These are phyloP conservation scores for Archegozetes longisetosus DNA, from an alignment of 1,140 invertebrate genomes.

Conservation along the genomic window DNA sequence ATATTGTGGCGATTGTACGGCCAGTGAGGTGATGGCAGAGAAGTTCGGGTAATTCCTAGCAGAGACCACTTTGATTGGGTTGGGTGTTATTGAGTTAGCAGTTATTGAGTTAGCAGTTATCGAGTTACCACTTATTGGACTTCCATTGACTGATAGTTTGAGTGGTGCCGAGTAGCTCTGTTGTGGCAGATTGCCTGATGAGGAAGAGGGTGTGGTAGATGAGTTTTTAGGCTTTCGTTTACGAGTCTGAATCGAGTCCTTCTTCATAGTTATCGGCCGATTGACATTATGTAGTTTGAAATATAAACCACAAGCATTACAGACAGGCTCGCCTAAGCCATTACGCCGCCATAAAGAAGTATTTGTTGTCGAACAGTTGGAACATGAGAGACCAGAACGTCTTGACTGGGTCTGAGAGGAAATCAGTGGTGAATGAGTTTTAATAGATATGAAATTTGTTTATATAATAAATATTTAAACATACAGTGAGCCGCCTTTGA, in stretches of 20 bases:
- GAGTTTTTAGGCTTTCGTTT: slow-evolving; percentile 27
- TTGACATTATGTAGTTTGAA: slow-evolving; percentile 82
- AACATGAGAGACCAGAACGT: slow-evolving; percentile 29
- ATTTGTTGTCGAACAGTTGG: slow-evolving; percentile 84
- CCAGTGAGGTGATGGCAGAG: not conserved
- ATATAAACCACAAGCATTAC: slow-evolving; percentile 94
- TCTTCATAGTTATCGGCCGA: slow-evolving; percentile 33
- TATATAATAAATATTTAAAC: slow-evolving; percentile 22
- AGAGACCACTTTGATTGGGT: not conserved
- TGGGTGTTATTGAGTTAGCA: not conserved
- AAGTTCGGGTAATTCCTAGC: not conserved
- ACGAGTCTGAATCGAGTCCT: slow-evolving; percentile 34
- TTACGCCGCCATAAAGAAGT: slow-evolving; percentile 93
- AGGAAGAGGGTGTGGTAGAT: not conserved
- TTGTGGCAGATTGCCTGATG: not conserved
- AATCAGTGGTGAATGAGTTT: not conserved
- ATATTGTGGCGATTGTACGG: not conserved
- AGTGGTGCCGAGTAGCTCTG: not conserved
- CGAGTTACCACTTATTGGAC: no score
- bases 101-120: not conserved
- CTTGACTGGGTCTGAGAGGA: slow-evolving; percentile 10
- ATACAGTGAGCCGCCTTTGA: slow-evolving; percentile 66
- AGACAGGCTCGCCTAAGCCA: slow-evolving; percentile 89
- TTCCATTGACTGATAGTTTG: not conserved
- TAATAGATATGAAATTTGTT: not conserved